Base-by-base conservation (phyloP, 2,113 vertebrate species). In the Poeciliopsis retropinna region DNA sequence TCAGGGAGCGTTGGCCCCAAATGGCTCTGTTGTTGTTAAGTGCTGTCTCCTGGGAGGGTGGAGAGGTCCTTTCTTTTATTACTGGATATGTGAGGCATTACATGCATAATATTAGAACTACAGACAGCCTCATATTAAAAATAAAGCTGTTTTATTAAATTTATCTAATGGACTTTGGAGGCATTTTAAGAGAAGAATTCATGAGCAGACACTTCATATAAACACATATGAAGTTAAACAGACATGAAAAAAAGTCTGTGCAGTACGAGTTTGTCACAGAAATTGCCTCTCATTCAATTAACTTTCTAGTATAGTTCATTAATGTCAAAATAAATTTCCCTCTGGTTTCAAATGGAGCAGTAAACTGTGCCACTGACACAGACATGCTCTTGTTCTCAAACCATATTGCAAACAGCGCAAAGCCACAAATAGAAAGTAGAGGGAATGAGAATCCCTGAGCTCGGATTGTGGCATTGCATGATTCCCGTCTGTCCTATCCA, bases 191-290 rank as follows among this genome's bases (percentile, higher is more conserved):
- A 78, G 44, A 77, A 57, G 54, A 79, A 91, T 89, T 91, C 82
- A 88, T 80, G 37, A 15, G 5, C 63, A 75, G 68, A 76, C 60
- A 69, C 72, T 79, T 80, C 39, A 70, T 66, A 68, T 61, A 54
- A 70, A 81, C 73, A 87, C 80, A 89, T 85, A 84, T 70, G 51
- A 71, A 72, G 78, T 79, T 82, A 82, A 73, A 67, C 72, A 82
- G 75, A 81, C 66, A 80, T 69, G 80, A 60, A 82, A 41, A 9
- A 73, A 32, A 41, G 61, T 30, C 66, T 44, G 22, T 51, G 72
- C 30, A 67, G 34, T 27, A 34, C 60, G 60, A 75, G 61, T 62
- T 75, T 79, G 47, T 44, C 37, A 44, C 3, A 83, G 19, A 75
- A 69, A 80, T 65, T 4, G 34, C 63, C 19, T 77, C 80, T 82